Base-by-base conservation (phyloP, 2,113 vertebrate species). In the Camarhynchus parvulus region DNA sequence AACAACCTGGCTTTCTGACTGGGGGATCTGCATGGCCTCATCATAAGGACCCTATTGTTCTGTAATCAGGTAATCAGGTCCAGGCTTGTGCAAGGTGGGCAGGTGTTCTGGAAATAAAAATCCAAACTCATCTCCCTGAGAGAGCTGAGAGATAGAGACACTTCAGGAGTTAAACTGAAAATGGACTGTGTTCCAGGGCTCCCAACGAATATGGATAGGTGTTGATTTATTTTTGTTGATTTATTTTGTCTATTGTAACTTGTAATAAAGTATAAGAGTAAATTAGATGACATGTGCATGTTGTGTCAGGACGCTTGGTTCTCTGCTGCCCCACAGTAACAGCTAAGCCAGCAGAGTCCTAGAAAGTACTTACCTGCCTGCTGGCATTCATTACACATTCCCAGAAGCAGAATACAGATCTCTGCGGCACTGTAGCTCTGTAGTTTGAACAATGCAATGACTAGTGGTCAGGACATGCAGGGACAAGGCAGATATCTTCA, bases 41-140 rank as follows among this genome's bases (percentile, higher is more conserved):
- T 64, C 52, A 62, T 17, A 76, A 82, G 68, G 24, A 61, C 28
- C 21, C 3, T 3, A 2, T 13, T 41, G 35, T 41, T 14, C 33
- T 5, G 2, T 39, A 46, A 63, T 37, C 1, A 2, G 0, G 14
- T 82, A 41, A 41, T 35, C 4, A 0, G 7, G n/a, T 61, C 64
- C 52, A 78, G 64, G 44, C 39, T 89, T 3, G 10, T 3, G 4
- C 24, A 75, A 61, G 13, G 8, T 1, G 7, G 4, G 21, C 31
- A 39, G 24, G 5, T 63, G 33, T 35, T 84, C 46, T 70, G 50
- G 46, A 79, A 68, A 74, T 44, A 70, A 90, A 92, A 39, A 70
- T 20, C 2, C 19, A 62, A 52, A 41, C 4, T 49, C 1, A 2
- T 11, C 2, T 72, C 24, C 20, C 24, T 82, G 33, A 47, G 39